Percentiles rank a stretch among this genome's conserved stretches.
Conservation (phyloP, 2,113 vertebrate species). For the Todiramphus chloris region DNA sequence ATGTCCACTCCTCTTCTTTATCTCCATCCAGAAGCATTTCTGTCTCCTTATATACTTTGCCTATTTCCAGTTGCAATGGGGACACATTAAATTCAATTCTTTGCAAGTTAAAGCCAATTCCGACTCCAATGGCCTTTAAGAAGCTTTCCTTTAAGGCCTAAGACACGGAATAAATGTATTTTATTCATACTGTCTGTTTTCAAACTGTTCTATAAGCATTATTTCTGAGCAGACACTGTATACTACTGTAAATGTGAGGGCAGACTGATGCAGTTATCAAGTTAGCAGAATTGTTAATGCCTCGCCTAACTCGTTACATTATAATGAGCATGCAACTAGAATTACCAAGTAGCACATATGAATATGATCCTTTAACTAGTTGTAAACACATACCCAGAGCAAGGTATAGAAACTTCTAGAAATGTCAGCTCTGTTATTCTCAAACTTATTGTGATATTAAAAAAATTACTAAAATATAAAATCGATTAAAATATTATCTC, state of each 20-base stretch:
- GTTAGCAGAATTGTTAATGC: not conserved
- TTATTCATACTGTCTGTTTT: not conserved
- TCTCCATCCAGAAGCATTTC: conserved; percentile 88
- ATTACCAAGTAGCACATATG: not conserved
- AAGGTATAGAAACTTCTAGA: not conserved
- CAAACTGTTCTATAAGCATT: not conserved
- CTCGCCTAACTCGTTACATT: not conserved
- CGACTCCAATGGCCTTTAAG: conserved; percentile 93
- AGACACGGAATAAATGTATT: not conserved
- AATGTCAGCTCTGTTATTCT: not conserved
- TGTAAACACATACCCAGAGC: no score
- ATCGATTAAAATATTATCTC: not conserved
- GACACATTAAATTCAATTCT: conserved; percentile 89
- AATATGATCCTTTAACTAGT: not conserved
- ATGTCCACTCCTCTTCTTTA: conserved; percentile 80
- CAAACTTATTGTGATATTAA: not conserved
- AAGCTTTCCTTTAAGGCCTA: conserved; percentile 97
- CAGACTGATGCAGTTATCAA: not conserved
- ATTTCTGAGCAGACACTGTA: not conserved
- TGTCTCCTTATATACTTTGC: conserved; percentile 80
- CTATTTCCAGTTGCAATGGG: conserved; percentile 78
- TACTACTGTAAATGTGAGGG: not conserved
- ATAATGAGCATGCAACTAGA: not conserved
- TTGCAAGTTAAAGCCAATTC: conserved; percentile 92
- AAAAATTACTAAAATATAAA: not conserved